Evolutionary conservation across 2,797 vertebrate genomes (phyloP), one percentile per base, ranked within the genome.

Genomic region (Melanogrammus aeglefinus): DNA sequence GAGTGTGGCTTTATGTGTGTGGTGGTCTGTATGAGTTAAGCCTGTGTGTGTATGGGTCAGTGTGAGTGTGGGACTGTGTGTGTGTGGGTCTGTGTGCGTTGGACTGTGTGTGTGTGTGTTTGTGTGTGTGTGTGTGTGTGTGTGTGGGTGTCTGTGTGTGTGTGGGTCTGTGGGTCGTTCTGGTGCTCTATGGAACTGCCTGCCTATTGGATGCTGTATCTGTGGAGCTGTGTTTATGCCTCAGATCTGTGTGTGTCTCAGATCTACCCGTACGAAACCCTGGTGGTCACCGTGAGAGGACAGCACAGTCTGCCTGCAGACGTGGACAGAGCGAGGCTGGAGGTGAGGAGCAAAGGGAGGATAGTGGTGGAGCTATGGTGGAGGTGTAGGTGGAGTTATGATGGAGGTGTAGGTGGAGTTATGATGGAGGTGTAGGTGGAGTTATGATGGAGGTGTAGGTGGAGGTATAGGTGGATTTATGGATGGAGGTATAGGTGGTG

Each of bases 231-330:
- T 71, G 33, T 4, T 72, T 33, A 47, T 31, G 76, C 31, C 31
- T 31, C 31, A 31, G 31, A 9, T 18, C 10, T 77, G 81, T 8
- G 57, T 83, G 36, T 72, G 21, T 73, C 3, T 74, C 72, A 99
- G 97, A 96, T 99, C 81, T 98, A 98, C 82, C 97, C 97, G 0
- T 99, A 98, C 1, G 96, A 97, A 78, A 86, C 96, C 81, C 93
- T 99, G 27, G 84, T 98, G 80, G 96, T 99, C 86, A 97, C 96
- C 79, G 96, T 97, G 0, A 95, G 97, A 81, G 97, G 96, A 16
- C 95, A 96, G 80, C 96, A 95, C 85, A 94, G 93, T 80, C 95
- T 97, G 73, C 97, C 97, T 75, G 94, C 93, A 85, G 97, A 98
- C 1, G 96, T 95, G 84, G 97, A 99, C 92, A 94, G 97, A 90